A percentile compares a stretch with the other conserved stretches of the same genome.
These are phyloP conservation scores for Malthinus flaveolus DNA, from an alignment of 2,888 invertebrate species.

Conservation along the genomic window DNA sequence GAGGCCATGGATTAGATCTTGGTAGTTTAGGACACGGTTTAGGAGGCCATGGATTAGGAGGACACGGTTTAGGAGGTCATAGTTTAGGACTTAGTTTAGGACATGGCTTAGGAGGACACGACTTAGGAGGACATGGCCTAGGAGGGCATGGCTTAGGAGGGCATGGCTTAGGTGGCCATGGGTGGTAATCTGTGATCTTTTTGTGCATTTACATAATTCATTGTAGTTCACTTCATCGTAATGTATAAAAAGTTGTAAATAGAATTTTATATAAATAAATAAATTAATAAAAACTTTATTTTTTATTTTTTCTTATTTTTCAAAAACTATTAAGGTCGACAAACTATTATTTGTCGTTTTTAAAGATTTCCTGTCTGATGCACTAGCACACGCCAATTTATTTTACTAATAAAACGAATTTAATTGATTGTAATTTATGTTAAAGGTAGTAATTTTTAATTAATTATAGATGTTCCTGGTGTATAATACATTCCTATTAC, in stretches of 20 bases:
- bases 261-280: conserved; percentile 20
- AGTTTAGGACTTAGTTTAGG: conserved; percentile 12
- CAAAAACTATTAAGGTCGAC: neutral
- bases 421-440: too few species aligned
- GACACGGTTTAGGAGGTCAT: conserved; percentile 19
- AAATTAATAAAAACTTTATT: conserved; percentile 5
- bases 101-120: conserved; percentile 16
- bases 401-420: too few species aligned
- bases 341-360: too few species aligned
- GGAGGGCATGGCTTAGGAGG: conserved; percentile 6
- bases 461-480: too few species aligned
- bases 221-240: conserved; percentile 23
- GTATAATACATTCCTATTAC: too few species aligned
- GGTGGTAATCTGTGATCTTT: conserved; percentile 26
- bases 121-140: conserved; percentile 12
- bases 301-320: conserved; percentile 10
- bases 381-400: too few species aligned
- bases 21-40: conserved; percentile 30
- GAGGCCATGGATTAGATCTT: conserved; percentile 33
- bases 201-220: conserved; percentile 15
- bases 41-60: conserved; percentile 22
- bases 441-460: too few species aligned
- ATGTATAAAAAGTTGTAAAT: conserved; percentile 18
- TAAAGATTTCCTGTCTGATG: too few species aligned
- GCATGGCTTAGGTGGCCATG: conserved; percentile 9